These are phyloP conservation scores for Hypomecis atomaria DNA, from an alignment of 2,888 invertebrate genomes.

Conservation along the genomic window DNA sequence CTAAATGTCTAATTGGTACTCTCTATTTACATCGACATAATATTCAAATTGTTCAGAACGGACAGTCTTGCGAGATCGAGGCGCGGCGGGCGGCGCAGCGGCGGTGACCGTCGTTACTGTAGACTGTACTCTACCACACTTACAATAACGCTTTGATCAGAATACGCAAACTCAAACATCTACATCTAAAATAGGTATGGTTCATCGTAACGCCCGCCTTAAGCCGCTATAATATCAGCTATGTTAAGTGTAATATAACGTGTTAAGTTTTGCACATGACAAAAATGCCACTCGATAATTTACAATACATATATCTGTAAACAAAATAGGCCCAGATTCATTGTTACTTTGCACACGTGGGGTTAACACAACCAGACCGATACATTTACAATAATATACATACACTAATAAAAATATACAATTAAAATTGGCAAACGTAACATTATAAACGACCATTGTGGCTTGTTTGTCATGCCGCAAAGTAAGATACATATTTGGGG, in stretches of 20 bases:
- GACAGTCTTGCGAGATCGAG: constrained; percentile 66
- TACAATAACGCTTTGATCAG: constrained; percentile 82
- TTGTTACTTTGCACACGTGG: constrained; percentile 71
- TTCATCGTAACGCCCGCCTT: constrained; percentile 77
- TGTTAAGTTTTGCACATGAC: constrained; percentile 72
- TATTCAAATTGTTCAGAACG: constrained; percentile 78
- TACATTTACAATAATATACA: constrained; percentile 55
- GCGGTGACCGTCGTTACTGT: constrained; percentile 65
- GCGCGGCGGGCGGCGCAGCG: constrained; percentile 56
- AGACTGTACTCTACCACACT: constrained; percentile 81
- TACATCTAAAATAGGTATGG: constrained; percentile 77
- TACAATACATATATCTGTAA: constrained; percentile 55
- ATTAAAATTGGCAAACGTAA: constrained; percentile 60
- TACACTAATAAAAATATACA: constrained; percentile 50
- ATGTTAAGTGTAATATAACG: constrained; percentile 76
- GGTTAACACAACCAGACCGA: constrained; percentile 74
- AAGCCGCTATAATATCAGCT: constrained; percentile 80
- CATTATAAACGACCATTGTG: constrained; percentile 57
- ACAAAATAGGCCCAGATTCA: constrained; percentile 79
- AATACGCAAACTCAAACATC: constrained; percentile 80
- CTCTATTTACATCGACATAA: constrained; percentile 81
- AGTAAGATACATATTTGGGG: constrained; percentile 69
- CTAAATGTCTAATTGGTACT: constrained; percentile 81
- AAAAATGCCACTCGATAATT: constrained; percentile 65
- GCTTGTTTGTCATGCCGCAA: constrained; percentile 75